Conservation (phyloP, 2,888 invertebrate genomes). For the Ophion ventricosus region DNA sequence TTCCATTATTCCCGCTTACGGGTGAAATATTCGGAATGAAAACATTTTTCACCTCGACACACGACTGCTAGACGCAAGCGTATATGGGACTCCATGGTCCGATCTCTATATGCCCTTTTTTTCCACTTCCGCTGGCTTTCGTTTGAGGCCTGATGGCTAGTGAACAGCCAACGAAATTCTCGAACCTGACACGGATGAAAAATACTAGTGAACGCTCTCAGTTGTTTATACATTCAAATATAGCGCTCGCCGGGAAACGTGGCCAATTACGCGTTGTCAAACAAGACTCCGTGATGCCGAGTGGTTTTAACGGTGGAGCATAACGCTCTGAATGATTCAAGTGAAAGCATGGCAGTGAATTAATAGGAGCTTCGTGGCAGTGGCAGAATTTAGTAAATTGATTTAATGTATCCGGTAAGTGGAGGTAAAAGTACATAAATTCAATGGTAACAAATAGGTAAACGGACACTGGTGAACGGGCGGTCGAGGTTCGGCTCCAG, state of each 20-base stretch:
- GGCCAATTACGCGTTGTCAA: conserved; percentile 34
- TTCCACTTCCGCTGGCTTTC: conserved; percentile 25
- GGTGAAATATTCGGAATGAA: conserved; percentile 66
- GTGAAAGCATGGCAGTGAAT: background rate
- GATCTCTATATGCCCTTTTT: conserved; percentile 44
- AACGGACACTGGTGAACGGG: background rate
- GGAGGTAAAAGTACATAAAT: background rate
- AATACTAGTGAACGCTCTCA: conserved; percentile 6
- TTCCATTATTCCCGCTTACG: conserved; percentile 65
- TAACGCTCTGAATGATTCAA: background rate
- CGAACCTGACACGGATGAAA: conserved; percentile 3
- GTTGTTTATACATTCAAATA: conserved; percentile 27
- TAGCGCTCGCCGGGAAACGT: background rate
- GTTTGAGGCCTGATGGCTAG: conserved; percentile 29
- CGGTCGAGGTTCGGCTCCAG: no score
- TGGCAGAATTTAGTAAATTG: background rate
- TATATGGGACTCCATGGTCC: conserved; percentile 40
- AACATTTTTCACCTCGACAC: conserved; percentile 63
- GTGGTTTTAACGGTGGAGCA: background rate
- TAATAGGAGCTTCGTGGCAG: background rate
- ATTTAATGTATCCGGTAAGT: background rate
- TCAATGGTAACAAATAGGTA: background rate
- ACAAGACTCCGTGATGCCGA: conserved; percentile 11
- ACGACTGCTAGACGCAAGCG: conserved; percentile 39
- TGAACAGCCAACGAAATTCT: conserved; percentile 30